Evolutionary conservation across 2,888 invertebrate species (phyloP).

Genomic region (Anthrax anthrax): DNA sequence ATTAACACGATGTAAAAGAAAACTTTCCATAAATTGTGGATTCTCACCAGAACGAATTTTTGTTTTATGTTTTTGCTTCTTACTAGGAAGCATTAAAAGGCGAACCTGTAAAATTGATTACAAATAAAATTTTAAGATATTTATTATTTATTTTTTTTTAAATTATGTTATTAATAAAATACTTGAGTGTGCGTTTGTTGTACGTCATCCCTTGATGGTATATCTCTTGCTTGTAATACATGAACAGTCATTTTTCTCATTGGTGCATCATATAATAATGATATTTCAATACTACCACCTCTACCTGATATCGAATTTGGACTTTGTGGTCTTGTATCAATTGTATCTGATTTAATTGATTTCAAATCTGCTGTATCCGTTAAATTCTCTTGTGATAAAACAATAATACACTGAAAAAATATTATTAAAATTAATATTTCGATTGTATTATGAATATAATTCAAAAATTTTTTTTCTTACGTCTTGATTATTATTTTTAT

Average conservation of each 20-base stretch:
- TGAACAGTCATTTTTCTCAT: slow-evolving; percentile 87
- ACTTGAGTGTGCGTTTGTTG: slow-evolving; percentile 57
- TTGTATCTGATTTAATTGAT: slow-evolving; percentile 32
- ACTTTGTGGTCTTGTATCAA: slow-evolving; percentile 30
- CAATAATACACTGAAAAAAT: slow-evolving; percentile 37
- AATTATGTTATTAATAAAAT: too few relatives aligned
- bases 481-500: slow-evolving; percentile 53
- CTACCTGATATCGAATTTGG: slow-evolving; percentile 35
- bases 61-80: slow-evolving; percentile 89
- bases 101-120: slow-evolving; percentile 63
- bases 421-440: not conserved
- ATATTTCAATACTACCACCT: slow-evolving; percentile 73
- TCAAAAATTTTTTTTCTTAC: slow-evolving; percentile 35
- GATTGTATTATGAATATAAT: not conserved
- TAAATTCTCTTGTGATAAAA: slow-evolving; percentile 33
- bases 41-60: slow-evolving; percentile 82
- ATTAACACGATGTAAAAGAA: slow-evolving; percentile 78
- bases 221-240: slow-evolving; percentile 71
- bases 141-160: too few relatives aligned
- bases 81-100: slow-evolving; percentile 73
- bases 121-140: too few relatives aligned
- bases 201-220: slow-evolving; percentile 55
- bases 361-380: slow-evolving; percentile 34
- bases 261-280: slow-evolving; percentile 77
- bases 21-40: slow-evolving; percentile 85